Percentiles rank a stretch among this genome's conserved stretches.
These are phyloP conservation scores for Podilymbus podiceps DNA, from an alignment of 2,113 vertebrate genomes.

Conservation along the genomic window DNA sequence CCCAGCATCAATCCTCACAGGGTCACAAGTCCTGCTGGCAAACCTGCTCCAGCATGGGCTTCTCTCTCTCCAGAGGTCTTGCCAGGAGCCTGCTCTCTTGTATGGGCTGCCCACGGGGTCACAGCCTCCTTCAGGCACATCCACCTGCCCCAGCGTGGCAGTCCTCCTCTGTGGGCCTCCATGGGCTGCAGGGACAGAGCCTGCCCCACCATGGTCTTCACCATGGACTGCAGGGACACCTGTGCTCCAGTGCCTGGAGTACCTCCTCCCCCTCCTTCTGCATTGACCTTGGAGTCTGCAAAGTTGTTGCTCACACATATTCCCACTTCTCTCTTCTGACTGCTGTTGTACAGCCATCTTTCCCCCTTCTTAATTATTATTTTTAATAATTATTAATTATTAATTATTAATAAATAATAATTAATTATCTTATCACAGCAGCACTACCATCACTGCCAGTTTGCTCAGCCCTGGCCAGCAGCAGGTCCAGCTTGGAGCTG, in stretches of 20 bases:
- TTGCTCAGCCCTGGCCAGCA: background rate
- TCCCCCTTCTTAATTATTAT: background rate
- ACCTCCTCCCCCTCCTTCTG: background rate
- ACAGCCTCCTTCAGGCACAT: background rate
- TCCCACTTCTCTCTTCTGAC: background rate
- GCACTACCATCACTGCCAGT: fast-evolving
- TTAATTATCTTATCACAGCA: too few relatives aligned
- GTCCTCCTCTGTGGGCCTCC: too few relatives aligned
- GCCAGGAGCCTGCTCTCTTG: background rate
- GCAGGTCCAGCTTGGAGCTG: fast-evolving
- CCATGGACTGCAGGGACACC: background rate
- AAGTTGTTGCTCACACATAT: background rate
- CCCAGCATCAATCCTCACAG: background rate
- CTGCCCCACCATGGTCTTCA: background rate
- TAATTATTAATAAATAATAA: too few relatives aligned
- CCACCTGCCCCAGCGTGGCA: too few relatives aligned
- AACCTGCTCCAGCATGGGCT: background rate
- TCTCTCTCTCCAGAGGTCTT: background rate
- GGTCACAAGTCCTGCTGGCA: background rate
- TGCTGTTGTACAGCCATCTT: too few relatives aligned
- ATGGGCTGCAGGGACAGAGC: background rate
- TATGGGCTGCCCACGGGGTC: background rate
- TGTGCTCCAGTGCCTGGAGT: fast-evolving
- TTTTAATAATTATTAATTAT: too few relatives aligned
- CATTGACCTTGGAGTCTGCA: background rate